These are phyloP conservation scores for Drosophila heteroneura DNA, from an alignment of 2,888 invertebrate species.

Conservation along the genomic window DNA sequence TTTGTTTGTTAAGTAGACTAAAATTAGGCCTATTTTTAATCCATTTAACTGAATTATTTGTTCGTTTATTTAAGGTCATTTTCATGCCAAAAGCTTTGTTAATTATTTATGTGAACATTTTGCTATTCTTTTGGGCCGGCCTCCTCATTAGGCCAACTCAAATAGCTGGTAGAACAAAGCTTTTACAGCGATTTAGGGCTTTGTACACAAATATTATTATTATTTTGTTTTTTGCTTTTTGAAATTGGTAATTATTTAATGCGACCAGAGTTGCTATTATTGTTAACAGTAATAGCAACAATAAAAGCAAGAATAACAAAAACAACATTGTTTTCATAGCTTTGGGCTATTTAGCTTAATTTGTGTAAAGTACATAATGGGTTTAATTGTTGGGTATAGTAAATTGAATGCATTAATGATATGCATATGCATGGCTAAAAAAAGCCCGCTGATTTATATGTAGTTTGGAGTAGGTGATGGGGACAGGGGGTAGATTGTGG, in stretches of 20 bases:
- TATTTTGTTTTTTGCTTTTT: conserved; percentile 21
- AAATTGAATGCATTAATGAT: conserved; percentile 75
- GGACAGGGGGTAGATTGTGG: neutral
- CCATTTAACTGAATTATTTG: conserved; percentile 17
- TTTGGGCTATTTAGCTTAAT: conserved; percentile 49
- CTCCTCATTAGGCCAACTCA: conserved; percentile 23
- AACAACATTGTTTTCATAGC: conserved; percentile 47
- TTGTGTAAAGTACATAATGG: conserved; percentile 59
- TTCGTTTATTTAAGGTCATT: conserved; percentile 6
- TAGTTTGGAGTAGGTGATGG: neutral
- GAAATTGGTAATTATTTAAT: conserved; percentile 66
- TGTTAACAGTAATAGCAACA: conserved; percentile 21
- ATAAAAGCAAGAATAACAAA: conserved; percentile 34
- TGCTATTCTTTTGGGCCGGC: neutral
- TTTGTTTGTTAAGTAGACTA: neutral
- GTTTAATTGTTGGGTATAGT: conserved; percentile 68
- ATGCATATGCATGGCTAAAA: neutral
- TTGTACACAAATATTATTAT: conserved; percentile 44
- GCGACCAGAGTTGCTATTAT: conserved; percentile 5
- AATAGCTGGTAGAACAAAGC: neutral
- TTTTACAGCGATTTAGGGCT: conserved; percentile 20
- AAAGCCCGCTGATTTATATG: conserved; percentile 29
- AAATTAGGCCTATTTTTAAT: conserved; percentile 10
- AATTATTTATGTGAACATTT: conserved; percentile 30
- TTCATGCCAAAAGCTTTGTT: conserved; percentile 11